phyloP scores from a whole-genome alignment of 2,113 vertebrate species.

The Pseudorhombus dupliciocellatus region DNA sequence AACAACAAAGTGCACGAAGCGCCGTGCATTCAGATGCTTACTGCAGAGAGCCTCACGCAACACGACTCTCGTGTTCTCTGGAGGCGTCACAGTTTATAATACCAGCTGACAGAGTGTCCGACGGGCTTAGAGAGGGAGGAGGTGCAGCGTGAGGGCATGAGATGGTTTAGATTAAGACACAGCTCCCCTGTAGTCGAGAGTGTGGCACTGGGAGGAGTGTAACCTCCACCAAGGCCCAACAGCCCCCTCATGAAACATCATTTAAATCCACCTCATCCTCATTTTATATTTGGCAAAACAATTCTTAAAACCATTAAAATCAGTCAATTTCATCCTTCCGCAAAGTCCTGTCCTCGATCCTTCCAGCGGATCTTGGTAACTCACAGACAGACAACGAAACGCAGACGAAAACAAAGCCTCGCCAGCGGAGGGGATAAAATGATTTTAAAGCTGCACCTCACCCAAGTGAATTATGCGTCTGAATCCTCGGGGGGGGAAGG shows the following conservation, averaged over 20 bases:
- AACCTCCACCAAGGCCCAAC: too few species aligned
- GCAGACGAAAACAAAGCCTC: too few species aligned
- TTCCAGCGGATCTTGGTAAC: too few species aligned
- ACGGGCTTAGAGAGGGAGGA: background rate
- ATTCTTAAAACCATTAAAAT: too few species aligned
- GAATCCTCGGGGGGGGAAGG: constrained; percentile 16
- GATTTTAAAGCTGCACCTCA: constrained; percentile 15
- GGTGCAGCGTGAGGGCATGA: background rate
- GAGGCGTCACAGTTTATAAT: background rate
- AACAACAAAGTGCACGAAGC: background rate
- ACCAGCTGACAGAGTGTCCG: constrained; percentile 23
- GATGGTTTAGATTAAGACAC: background rate
- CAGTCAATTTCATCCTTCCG: too few species aligned
- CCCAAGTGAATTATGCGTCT: constrained; percentile 37
- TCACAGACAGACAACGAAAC: too few species aligned
- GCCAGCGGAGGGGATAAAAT: background rate
- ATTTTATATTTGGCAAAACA: too few species aligned
- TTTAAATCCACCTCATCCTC: too few species aligned
- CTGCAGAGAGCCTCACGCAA: background rate
- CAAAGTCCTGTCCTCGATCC: too few species aligned
- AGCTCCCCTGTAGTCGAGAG: background rate
- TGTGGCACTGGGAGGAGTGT: too few species aligned
- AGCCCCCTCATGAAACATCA: too few species aligned
- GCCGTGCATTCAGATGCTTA: background rate
- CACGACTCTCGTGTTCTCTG: background rate